Conservation (phyloP, 2,888 invertebrate genomes). For the Dermolepida albohirtum region DNA sequence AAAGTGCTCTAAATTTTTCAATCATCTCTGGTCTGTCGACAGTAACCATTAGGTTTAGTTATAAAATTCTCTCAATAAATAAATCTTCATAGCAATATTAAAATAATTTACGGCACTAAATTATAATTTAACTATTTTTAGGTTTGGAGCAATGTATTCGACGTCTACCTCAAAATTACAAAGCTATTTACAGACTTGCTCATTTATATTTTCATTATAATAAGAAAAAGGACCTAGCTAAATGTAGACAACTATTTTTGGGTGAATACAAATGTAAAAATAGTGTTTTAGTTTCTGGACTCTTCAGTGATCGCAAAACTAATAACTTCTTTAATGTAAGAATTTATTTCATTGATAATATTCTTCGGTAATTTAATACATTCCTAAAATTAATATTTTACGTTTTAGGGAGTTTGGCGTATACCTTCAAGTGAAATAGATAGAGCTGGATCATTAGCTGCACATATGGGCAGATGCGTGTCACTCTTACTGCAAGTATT, state of each 20-base stretch:
- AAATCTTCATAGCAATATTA: not conserved
- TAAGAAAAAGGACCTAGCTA: constrained; percentile 74
- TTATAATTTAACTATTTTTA: constrained; percentile 57
- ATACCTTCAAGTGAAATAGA: constrained; percentile 92
- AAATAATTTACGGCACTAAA: not conserved
- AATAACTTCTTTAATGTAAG: constrained; percentile 90
- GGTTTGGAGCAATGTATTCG: constrained; percentile 87
- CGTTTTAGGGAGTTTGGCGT: constrained; percentile 85
- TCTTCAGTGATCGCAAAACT: constrained; percentile 86
- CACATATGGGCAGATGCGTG: constrained; percentile 90
- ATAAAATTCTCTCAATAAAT: no score
- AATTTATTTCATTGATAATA: constrained; percentile 43
- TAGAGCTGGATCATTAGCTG: constrained; percentile 89
- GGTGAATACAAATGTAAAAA: constrained; percentile 76
- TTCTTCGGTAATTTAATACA: no score
- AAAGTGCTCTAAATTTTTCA: no score
- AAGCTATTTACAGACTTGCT: constrained; percentile 89
- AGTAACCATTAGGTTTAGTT: no score
- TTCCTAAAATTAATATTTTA: not conserved
- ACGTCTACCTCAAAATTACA: constrained; percentile 92
- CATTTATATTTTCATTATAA: constrained; percentile 82
- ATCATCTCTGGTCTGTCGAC: no score
- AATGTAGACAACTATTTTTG: constrained; percentile 78
- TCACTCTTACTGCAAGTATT: constrained; percentile 85
- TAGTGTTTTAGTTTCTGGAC: constrained; percentile 78